Percentiles rank a stretch among this genome's conserved stretches.
phyloP scores from a whole-genome alignment of 2,113 vertebrate genomes.

The Castor canadensis region DNA sequence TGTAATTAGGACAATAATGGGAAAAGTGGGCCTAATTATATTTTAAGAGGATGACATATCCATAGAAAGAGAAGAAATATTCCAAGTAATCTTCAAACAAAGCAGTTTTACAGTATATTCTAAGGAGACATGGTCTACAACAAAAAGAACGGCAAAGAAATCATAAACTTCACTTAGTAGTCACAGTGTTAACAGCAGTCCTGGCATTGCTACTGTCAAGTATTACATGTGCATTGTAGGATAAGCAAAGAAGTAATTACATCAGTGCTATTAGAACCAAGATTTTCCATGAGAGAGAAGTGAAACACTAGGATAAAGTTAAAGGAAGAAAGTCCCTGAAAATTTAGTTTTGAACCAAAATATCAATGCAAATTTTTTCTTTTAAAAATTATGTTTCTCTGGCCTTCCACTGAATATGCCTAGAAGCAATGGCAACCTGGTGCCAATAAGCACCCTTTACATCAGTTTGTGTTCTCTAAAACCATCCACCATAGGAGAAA shows the following conservation, averaged over 20 bases:
- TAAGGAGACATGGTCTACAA: too few relatives aligned
- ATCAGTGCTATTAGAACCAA: background rate
- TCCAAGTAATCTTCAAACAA: background rate
- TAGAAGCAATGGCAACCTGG: background rate
- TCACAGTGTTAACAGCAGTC: too few relatives aligned
- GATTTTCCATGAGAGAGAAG: background rate
- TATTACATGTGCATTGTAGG: background rate
- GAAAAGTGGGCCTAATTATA: background rate
- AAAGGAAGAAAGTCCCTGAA: background rate
- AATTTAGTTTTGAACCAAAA: background rate
- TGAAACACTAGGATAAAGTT: background rate
- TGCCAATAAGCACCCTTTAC: background rate
- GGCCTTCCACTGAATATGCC: background rate
- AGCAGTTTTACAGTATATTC: background rate
- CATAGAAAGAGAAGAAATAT: background rate
- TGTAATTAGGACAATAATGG: background rate
- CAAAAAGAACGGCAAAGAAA: background rate
- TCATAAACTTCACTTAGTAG: background rate
- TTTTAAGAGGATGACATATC: background rate
- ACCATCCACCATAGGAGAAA: background rate
- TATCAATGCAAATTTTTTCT: background rate
- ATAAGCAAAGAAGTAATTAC: background rate
- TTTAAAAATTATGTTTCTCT: background rate
- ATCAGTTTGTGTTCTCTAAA: background rate
- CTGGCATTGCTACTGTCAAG: background rate